Percentiles rank a stretch among this genome's conserved stretches.
These are phyloP conservation scores for Squalus acanthias DNA, from an alignment of 2,797 vertebrate genomes.

Conservation along the genomic window DNA sequence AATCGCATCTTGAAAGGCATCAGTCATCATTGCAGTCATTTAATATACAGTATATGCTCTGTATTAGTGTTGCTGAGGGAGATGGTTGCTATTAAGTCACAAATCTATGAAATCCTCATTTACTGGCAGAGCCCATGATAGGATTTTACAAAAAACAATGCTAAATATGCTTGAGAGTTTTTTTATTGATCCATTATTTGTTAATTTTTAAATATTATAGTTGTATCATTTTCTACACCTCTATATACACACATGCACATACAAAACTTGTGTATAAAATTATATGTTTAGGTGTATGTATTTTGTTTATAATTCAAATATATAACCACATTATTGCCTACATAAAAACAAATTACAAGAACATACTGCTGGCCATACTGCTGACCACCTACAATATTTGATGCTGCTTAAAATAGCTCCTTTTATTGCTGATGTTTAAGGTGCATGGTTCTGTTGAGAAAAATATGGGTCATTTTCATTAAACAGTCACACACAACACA, in stretches of 20 bases:
- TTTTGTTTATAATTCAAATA: background rate
- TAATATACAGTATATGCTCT: background rate
- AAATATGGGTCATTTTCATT: background rate
- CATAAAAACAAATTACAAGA: background rate
- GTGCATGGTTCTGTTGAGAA: background rate
- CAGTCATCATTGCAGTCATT: background rate
- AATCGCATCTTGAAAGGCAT: background rate
- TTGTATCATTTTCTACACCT: background rate
- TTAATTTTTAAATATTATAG: background rate
- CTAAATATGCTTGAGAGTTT: background rate
- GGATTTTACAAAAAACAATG: background rate
- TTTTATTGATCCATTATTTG: background rate
- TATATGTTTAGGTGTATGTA: background rate
- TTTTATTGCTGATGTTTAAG: background rate
- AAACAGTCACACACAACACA: background rate
- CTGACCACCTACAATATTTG: background rate
- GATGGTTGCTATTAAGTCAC: background rate
- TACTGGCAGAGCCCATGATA: background rate
- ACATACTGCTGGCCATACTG: too few relatives aligned
- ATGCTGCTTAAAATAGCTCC: background rate
- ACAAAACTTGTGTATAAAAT: background rate
- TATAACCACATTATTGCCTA: background rate
- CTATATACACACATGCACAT: background rate
- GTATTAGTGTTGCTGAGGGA: background rate
- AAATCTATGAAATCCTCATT: background rate